Evolutionary conservation across 2,113 vertebrate species (phyloP).

Genomic region (Willisornis vidua): DNA sequence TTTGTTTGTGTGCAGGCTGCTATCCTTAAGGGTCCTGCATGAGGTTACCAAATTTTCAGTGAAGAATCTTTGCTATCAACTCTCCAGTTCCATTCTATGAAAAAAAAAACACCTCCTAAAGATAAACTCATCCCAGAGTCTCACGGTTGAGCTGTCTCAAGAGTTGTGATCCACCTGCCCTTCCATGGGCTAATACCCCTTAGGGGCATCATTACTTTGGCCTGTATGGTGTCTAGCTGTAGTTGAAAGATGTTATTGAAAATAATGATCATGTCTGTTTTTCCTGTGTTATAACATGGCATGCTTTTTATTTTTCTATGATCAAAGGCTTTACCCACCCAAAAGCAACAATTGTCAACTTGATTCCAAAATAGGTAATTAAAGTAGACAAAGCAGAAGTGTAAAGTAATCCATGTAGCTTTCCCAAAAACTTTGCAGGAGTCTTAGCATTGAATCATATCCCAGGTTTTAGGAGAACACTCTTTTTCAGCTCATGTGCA

Average conservation of each 20-base stretch:
- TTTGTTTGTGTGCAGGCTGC: neutral
- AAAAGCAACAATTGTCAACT: neutral
- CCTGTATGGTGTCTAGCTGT: neutral
- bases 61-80: neutral
- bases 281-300: neutral
- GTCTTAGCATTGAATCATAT: neutral
- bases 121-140: neutral
- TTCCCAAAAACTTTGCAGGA: neutral
- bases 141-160: rapidly evolving
- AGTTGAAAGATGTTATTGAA: neutral
- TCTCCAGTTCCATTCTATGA: neutral
- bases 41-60: neutral
- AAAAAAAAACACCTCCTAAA: neutral
- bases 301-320: neutral
- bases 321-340: neutral
- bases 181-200: neutral
- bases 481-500: neutral
- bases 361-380: neutral
- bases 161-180: neutral
- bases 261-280: neutral
- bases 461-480: neutral
- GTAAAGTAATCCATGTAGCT: neutral
- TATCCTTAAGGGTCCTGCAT: neutral
- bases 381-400: neutral
- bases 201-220: neutral